Percentiles rank a stretch among this genome's conserved stretches.
Evolutionary conservation across 2,797 vertebrate species (phyloP).

Genomic region (Gouania willdenowi): DNA sequence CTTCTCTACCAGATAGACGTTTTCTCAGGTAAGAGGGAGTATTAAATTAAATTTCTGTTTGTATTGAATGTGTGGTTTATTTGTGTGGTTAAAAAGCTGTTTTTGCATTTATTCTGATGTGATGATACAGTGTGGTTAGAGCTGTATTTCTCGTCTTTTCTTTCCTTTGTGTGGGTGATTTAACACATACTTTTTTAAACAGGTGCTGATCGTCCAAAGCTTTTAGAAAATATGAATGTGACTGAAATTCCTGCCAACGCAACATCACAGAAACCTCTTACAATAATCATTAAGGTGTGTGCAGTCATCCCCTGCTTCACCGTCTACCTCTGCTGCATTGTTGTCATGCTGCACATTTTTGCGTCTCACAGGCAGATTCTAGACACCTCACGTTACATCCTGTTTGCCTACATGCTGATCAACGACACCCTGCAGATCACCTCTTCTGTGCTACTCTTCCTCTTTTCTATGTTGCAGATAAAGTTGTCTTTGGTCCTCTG

Average conservation of each 20-base stretch:
- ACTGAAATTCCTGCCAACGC: slow-evolving; percentile 44
- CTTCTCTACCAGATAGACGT: no score
- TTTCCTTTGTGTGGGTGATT: not conserved
- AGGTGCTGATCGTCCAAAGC: slow-evolving; percentile 9
- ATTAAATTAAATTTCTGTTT: no score
- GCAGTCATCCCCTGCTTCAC: slow-evolving; percentile 64
- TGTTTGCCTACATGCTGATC: slow-evolving; percentile 75
- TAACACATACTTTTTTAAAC: slow-evolving; percentile 3
- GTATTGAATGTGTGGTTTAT: no score
- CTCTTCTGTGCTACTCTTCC: slow-evolving; percentile 65
- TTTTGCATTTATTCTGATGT: no score
- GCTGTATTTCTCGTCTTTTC: not conserved
- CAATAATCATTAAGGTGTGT: slow-evolving; percentile 66
- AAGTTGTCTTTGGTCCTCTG: slow-evolving; percentile 59
- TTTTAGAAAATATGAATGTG: slow-evolving; percentile 63
- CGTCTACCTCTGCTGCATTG: slow-evolving; percentile 66
- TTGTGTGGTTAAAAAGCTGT: no score
- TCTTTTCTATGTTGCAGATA: slow-evolving; percentile 45
- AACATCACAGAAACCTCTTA: slow-evolving; percentile 35
- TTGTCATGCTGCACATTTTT: slow-evolving; percentile 69
- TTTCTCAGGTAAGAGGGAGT: no score
- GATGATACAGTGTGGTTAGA: not conserved
- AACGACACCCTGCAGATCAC: slow-evolving; percentile 74
- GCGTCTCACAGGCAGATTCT: slow-evolving; percentile 68
- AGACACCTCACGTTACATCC: slow-evolving; percentile 70